Base-by-base conservation (phyloP, 1,140 invertebrate genomes). In the Philotrypesis tridentata region DNA sequence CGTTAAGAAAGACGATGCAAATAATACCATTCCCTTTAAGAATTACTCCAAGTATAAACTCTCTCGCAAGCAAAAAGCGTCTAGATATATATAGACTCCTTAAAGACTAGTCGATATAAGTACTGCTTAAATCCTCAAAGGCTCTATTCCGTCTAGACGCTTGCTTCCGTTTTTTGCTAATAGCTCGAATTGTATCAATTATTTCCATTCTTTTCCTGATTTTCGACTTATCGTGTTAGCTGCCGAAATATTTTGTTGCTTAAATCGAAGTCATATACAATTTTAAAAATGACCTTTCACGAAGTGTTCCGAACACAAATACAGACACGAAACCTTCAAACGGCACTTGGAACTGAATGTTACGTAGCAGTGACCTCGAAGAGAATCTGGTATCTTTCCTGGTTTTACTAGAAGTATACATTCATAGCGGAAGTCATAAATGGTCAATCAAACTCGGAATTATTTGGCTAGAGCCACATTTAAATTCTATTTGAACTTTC, bases 391-490 rank as follows among this genome's bases (percentile, higher is more conserved):
- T 31, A 31, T 65, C 60, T 68, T 55, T 68, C 27, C n/a, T n/a
- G n/a, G n/a, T n/a, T n/a, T n/a, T n/a, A n/a, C n/a, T n/a, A n/a
- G 71, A 27, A 25, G 71, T 21, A 75, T n/a, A 81, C 72, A 33
- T 25, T 7, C 17, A 55, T n/a, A 31, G 68, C 71, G 70, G 60
- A 81, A 81, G 79, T 37, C 37, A 63, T 67, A 81, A 81, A 68
- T 81, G 72, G 61, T 37, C 71, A 71, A 68, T 75, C 75, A 81
- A 75, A 81, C 27, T 25, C 25, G 25, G 31, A 73, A 73, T 70
- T 33, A 61, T 37, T 61, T 31, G 27, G 60, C 6, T 11, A 40
- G 27, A 25, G 31, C 37, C 37, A 1, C 31, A 23, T 25, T 12
- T 6, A 14, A 17, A 60, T 79, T 61, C 68, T 37, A 72, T 71